Conservation (phyloP, 2,113 vertebrate genomes). For the Melierax canorus region DNA sequence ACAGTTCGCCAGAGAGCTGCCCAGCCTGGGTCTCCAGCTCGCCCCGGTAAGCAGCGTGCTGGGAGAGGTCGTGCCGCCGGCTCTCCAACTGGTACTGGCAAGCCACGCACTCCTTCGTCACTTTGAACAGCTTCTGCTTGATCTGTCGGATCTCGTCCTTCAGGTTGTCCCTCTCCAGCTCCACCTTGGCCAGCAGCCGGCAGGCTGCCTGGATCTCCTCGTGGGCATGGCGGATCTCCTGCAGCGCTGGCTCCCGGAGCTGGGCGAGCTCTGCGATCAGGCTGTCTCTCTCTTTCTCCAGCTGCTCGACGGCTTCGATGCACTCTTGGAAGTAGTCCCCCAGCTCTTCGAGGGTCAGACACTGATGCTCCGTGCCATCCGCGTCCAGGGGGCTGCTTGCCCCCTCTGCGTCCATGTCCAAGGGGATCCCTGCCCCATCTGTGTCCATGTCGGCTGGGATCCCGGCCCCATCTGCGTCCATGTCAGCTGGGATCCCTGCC, state of each 20-base stretch:
- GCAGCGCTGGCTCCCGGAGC: slow-evolving; percentile 76
- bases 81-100: slow-evolving; percentile 81
- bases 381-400: not conserved
- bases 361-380: not conserved
- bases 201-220: slow-evolving; percentile 80
- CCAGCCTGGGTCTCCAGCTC: slow-evolving; percentile 75
- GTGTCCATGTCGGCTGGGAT: not conserved
- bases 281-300: slow-evolving; percentile 79
- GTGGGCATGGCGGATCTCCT: slow-evolving; percentile 78
- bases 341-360: slow-evolving; percentile 67
- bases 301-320: slow-evolving; percentile 80
- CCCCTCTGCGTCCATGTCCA: slow-evolving; percentile 29
- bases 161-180: slow-evolving; percentile 83
- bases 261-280: slow-evolving; percentile 81
- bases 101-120: slow-evolving; percentile 84
- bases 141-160: slow-evolving; percentile 80
- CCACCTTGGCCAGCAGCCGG: slow-evolving; percentile 79
- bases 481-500: not conserved
- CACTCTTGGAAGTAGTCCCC: slow-evolving; percentile 77
- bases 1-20: slow-evolving; percentile 78
- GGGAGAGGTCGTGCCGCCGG: slow-evolving; percentile 78
- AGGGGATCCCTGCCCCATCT: not conserved
- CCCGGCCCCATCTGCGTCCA: not conserved
- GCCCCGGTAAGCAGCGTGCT: slow-evolving; percentile 71
- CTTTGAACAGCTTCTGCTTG: slow-evolving; percentile 83